Conservation (phyloP, 2,113 vertebrate genomes). For the Saguinus imperator region DNA sequence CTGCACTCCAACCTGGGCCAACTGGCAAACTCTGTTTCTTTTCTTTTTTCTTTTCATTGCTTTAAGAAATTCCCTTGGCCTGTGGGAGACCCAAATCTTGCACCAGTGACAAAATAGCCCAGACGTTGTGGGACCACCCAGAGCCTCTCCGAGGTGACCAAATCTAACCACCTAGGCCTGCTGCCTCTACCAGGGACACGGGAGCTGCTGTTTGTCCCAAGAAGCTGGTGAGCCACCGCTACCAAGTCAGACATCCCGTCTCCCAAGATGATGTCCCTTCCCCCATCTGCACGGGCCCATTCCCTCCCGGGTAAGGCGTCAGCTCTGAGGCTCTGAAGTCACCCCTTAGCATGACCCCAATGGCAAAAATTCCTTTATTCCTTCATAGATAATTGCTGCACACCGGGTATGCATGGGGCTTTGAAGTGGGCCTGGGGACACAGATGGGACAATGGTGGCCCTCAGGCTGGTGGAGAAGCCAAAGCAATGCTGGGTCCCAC, state of each 20-base stretch:
- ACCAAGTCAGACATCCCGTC: background rate
- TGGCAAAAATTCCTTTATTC: background rate
- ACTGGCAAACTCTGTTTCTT: too few species aligned
- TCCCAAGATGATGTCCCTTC: background rate
- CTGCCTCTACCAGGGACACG: background rate
- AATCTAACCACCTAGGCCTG: accelerated
- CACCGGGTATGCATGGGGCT: background rate
- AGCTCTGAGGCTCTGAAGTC: background rate
- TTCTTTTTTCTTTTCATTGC: too few species aligned
- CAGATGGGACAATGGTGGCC: accelerated
- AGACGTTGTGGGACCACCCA: background rate
- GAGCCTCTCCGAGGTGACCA: background rate
- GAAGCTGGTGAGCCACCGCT: background rate
- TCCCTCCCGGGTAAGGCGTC: background rate
- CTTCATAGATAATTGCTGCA: background rate
- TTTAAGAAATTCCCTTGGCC: background rate
- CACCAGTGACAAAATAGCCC: background rate
- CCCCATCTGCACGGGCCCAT: accelerated
- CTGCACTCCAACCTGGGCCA: too few species aligned
- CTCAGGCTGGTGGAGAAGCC: background rate
- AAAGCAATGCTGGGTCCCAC: too few species aligned
- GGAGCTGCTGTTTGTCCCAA: background rate
- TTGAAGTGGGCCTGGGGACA: background rate
- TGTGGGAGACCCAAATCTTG: background rate
- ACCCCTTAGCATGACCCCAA: background rate